Base-by-base conservation (phyloP, 2,888 invertebrate genomes). In the Chironomus tentans region DNA sequence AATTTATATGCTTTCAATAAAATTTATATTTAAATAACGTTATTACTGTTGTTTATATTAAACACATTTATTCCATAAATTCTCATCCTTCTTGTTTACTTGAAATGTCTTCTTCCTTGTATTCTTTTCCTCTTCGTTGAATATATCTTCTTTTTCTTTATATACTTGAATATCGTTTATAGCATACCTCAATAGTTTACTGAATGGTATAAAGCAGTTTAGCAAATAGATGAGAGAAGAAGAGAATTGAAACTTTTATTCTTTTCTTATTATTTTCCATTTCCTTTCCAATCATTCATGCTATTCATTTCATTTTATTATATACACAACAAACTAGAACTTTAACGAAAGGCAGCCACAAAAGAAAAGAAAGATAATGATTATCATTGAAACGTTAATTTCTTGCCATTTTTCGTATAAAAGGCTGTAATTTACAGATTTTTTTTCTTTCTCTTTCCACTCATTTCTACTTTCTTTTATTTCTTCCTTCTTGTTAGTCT, bases 381-480 rank as follows among this genome's bases (percentile, higher is more conserved):
- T 74, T 65, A 74, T 74, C 73, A 74, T 74, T 68, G 73, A 74
- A 74, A 74, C 73, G 73, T 74, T 74, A 74, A 74, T 74, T 74
- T 74, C 73, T 74, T 74, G 38, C 65, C 65, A 47, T 74, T 74
- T 74, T 65, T 22, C 65, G 73, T 48, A 74, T 48, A 65, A 62
- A 71, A 74, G 48, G 73, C 73, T 65, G 73, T 74, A 74, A 74
- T 74, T 74, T 65, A 46, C 73, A 65, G 73, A 74, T 74, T 74
- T 74, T 28, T 38, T 7, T 2, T 15, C 21, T n/a, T 28, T 50
- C 62, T 65, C 62, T 46, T 18, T 50, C 4, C 15, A 50, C 50
- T n/a, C 13, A 28, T 28, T 28, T 28, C 28, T 5, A 3, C 3
- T 24, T 24, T 24, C 24, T 24, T 24, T 24, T 24, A 24, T 24